These are phyloP conservation scores for Ammospiza caudacuta DNA, from an alignment of 2,113 vertebrate genomes.

Conservation along the genomic window DNA sequence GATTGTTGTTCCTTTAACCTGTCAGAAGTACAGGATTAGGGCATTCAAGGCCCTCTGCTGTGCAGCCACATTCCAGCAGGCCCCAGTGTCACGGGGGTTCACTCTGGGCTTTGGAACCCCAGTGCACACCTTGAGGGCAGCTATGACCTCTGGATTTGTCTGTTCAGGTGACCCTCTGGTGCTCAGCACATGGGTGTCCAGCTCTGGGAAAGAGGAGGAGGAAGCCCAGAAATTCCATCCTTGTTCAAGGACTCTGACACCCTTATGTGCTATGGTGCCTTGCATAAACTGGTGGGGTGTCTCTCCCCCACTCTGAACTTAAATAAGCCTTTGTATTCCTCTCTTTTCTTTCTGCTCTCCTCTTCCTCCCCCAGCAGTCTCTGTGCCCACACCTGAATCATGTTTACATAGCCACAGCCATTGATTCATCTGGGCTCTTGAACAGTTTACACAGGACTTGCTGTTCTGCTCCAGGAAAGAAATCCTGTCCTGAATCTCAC, in stretches of 20 bases:
- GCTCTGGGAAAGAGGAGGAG: neutral
- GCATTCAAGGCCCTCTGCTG: neutral
- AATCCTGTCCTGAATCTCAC: neutral
- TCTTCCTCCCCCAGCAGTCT: neutral
- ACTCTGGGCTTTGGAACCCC: neutral
- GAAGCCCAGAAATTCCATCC: neutral
- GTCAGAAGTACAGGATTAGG: neutral
- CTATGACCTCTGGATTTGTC: accelerated
- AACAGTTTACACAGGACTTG: neutral
- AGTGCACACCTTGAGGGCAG: neutral
- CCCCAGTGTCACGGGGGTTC: neutral
- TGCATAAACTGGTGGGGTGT: neutral
- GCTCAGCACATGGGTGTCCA: neutral
- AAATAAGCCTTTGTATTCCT: neutral
- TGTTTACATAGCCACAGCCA: neutral
- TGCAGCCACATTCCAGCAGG: neutral
- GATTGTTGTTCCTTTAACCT: neutral
- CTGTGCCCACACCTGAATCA: neutral
- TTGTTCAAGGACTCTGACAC: neutral
- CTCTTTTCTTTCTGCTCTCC: neutral
- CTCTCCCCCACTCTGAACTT: neutral
- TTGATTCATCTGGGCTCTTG: neutral
- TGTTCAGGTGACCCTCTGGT: neutral
- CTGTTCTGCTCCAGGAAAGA: neutral
- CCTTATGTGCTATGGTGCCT: neutral